Evolutionary conservation across 2,113 vertebrate genomes (phyloP).

Genomic region (Muntiacus muntjak): DNA sequence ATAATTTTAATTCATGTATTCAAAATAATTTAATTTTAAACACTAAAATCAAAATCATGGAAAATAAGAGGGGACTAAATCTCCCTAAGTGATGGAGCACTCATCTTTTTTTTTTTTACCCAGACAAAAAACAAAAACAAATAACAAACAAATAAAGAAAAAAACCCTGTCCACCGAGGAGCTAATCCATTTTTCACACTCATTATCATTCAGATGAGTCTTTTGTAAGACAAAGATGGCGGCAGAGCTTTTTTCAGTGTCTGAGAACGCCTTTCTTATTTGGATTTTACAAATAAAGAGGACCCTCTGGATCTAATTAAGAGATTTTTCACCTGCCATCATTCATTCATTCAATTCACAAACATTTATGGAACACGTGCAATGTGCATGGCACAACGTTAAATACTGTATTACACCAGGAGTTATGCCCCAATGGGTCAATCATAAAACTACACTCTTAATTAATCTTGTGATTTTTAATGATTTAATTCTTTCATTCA

Average conservation of each 20-base stretch:
- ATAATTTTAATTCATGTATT: neutral
- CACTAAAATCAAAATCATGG: neutral
- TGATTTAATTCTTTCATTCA: constrained; percentile 59
- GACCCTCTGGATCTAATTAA: constrained; percentile 71
- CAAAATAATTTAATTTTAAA: constrained; percentile 17
- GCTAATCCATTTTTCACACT: constrained; percentile 68
- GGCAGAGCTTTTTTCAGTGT: constrained; percentile 31
- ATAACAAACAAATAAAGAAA: constrained; percentile 58
- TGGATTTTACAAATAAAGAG: constrained; percentile 53
- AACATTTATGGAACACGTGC: constrained; percentile 33
- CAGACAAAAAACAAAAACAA: constrained; percentile 42
- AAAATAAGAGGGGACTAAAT: neutral
- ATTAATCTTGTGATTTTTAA: constrained; percentile 64
- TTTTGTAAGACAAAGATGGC: constrained; percentile 66
- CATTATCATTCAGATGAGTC: constrained; percentile 70
- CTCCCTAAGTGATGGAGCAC: neutral
- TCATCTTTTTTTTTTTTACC: constrained; percentile 15
- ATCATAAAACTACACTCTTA: constrained; percentile 52
- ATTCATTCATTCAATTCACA: constrained; percentile 38
- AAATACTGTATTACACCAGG: constrained; percentile 1
- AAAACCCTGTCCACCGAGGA: constrained; percentile 8
- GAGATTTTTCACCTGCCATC: constrained; percentile 71
- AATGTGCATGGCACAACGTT: neutral
- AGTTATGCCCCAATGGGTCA: constrained; percentile 20
- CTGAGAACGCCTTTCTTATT: constrained; percentile 64